Evolutionary conservation across 2,888 invertebrate species (phyloP), one percentile per base, ranked within the genome.

Genomic region (Eulithis testata): DNA sequence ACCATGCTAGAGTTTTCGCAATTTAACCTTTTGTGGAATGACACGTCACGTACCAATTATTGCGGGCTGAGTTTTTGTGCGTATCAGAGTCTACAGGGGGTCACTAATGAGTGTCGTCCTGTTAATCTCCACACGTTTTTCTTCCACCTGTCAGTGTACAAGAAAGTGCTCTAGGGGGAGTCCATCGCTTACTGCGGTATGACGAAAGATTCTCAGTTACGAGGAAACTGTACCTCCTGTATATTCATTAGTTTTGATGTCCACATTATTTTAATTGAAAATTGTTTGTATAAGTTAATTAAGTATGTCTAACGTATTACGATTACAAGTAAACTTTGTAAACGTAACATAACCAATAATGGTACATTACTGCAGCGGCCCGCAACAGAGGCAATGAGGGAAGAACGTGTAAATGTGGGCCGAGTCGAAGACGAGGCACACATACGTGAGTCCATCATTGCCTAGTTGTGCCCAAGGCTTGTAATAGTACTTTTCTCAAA

Each of bases 91-190:
- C 68, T 37, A 55, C 68, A 53, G 72, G 72, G 68, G 72, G 68
- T 21, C 60, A n/a, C 50, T 72, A 72, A 72, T 72, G 72, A 70
- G 65, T 63, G 11, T 50, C 43, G 54, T 68, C 57, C 49, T 56
- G 62, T 37, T 57, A 54, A 63, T 58, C 61, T 61, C 53, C 52
- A 69, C 69, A 70, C 69, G 60, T 72, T 72, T 72, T 70, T 69
- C 53, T 64, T 47, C 27, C 60, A 59, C 63, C 65, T 70, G 59
- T 65, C 68, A 50, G 49, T 37, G 55, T 50, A 31, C 59, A 65
- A 55, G 65, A 56, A 60, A 69, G 53, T 61, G 55, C 65, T 40
- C 60, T 51, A 43, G 9, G 65, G 65, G 65, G 61, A 44, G 55
- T 63, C 60, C 51, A 21, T 55, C 0, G 57, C 53, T 51, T 21